phyloP scores from a whole-genome alignment of 2,888 invertebrate genomes.

The Nowickia ferox region DNA sequence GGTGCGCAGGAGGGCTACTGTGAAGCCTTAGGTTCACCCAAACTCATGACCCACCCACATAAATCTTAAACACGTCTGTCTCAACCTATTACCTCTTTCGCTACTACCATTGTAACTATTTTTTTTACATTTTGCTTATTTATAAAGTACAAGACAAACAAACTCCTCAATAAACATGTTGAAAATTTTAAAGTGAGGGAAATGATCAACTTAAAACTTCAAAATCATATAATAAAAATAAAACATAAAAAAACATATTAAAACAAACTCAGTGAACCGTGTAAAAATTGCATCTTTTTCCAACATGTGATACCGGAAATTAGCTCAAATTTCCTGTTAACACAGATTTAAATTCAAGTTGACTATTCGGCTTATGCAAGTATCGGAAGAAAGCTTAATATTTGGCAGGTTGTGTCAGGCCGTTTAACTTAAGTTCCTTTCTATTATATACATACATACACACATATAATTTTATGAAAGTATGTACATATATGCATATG shows the following conservation, averaged over 20 bases:
- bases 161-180: conserved; percentile 30
- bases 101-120: too few species aligned
- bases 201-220: not conserved
- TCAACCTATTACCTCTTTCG: too few species aligned
- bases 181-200: conserved; percentile 1
- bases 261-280: conserved; percentile 13
- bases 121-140: too few species aligned
- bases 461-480: too few species aligned
- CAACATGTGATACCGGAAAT: conserved; percentile 20
- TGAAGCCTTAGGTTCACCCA: too few species aligned
- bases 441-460: not conserved
- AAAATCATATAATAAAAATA: not conserved
- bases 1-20: accelerated
- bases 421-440: not conserved
- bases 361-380: conserved; percentile 6
- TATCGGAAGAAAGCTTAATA: conserved; percentile 29
- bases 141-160: not conserved
- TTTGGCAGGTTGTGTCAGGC: not conserved
- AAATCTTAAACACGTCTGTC: too few species aligned
- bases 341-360: conserved; percentile 15
- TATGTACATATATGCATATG: too few species aligned
- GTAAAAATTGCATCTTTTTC: conserved; percentile 8
- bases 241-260: not conserved
- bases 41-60: too few species aligned
- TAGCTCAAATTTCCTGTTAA: conserved; percentile 7